phyloP scores from a whole-genome alignment of 2,113 vertebrate genomes.

The Chamaetylas fuelleborni region DNA sequence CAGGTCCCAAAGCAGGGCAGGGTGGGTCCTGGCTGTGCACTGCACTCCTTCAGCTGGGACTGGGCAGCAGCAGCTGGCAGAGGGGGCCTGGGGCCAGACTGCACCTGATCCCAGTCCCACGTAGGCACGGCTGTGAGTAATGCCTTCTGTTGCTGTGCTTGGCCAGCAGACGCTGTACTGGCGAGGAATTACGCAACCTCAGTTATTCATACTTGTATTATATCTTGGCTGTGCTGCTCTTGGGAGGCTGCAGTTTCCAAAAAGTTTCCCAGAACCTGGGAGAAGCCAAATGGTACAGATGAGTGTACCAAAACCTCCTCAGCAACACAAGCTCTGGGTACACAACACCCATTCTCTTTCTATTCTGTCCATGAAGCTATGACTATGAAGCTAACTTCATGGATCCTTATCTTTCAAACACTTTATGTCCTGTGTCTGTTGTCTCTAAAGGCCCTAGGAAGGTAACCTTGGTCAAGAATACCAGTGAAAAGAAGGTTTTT shows the following conservation, averaged over 20 bases:
- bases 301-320: neutral
- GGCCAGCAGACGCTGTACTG: neutral
- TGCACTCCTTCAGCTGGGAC: neutral
- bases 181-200: neutral
- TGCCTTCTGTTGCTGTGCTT: constrained; percentile 31
- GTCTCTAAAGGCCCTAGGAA: neutral
- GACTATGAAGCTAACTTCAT: neutral
- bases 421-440: neutral
- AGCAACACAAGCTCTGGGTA: neutral
- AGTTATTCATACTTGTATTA: constrained; percentile 41
- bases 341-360: neutral
- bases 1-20: neutral
- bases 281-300: constrained; percentile 24
- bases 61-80: neutral
- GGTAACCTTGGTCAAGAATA: neutral
- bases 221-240: constrained; percentile 31
- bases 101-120: neutral
- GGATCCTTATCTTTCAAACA: neutral
- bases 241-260: neutral
- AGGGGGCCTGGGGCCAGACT: neutral
- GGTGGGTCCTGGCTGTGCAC: neutral
- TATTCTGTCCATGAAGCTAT: neutral
- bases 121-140: neutral
- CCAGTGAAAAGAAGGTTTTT: neutral
- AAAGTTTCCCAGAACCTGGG: constrained; percentile 19